These are phyloP conservation scores for Ceyx melanurus DNA, from an alignment of 2,113 vertebrate genomes.

Conservation along the genomic window DNA sequence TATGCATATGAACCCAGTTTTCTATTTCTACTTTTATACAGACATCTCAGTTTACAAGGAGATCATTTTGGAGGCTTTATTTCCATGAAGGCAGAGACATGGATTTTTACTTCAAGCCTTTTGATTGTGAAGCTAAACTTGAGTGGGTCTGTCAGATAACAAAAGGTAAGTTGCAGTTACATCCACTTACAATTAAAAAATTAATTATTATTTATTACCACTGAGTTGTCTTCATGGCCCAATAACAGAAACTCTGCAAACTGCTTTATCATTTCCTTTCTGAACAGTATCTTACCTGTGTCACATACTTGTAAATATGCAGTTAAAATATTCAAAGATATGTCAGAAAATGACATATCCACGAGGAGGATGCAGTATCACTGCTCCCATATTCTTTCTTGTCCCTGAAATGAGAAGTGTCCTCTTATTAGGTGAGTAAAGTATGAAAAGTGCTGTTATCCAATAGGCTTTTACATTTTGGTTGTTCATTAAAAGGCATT, in stretches of 20 bases:
- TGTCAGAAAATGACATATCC: not conserved
- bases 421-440: not conserved
- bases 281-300: not conserved
- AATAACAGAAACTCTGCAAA: not conserved
- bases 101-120: constrained; percentile 82
- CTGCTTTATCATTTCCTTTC: not conserved
- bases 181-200: not conserved
- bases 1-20: not conserved
- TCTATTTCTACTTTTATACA: constrained; percentile 12
- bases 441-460: not conserved
- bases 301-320: not conserved
- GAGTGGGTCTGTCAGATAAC: constrained; percentile 96
- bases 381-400: not conserved
- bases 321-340: not conserved
- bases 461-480: not conserved
- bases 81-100: constrained; percentile 53
- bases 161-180: constrained; percentile 78
- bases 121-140: constrained; percentile 87
- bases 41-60: constrained; percentile 52
- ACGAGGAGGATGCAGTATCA: not conserved
- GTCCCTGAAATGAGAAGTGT: not conserved
- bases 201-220: not conserved
- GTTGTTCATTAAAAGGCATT: not conserved
- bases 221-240: not conserved
- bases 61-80: constrained; percentile 57